These are phyloP conservation scores for Entomobrya proxima DNA, from an alignment of 2,888 invertebrate genomes.

Conservation along the genomic window DNA sequence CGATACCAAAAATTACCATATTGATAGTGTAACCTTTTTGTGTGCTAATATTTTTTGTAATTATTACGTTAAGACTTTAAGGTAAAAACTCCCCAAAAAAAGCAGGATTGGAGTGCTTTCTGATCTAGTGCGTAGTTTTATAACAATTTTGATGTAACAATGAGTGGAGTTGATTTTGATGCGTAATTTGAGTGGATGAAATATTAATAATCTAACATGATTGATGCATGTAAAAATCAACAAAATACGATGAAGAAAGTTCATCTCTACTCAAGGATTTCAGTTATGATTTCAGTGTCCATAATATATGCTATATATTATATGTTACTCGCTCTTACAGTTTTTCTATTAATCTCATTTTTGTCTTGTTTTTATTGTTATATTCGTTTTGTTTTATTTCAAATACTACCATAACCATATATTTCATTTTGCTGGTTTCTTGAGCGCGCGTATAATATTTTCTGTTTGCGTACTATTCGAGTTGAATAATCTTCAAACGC, in stretches of 20 bases:
- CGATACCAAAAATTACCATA: constrained; percentile 75
- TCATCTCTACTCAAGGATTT: constrained; percentile 17
- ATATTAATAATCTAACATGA: constrained; percentile 27
- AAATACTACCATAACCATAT: neutral
- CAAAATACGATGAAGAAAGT: neutral
- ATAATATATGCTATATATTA: neutral
- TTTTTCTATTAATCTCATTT: constrained; percentile 53
- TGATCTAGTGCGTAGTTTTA: constrained; percentile 27
- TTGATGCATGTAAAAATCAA: constrained; percentile 11
- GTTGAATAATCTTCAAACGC: neutral
- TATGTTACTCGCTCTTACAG: constrained; percentile 20
- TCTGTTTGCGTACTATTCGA: neutral
- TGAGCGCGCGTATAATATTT: neutral
- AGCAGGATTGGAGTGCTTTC: constrained; percentile 37
- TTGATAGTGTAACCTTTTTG: constrained; percentile 72
- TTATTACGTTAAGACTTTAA: constrained; percentile 26
- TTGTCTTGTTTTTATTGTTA: constrained; percentile 42
- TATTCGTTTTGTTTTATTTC: constrained; percentile 35
- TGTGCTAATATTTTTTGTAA: constrained; percentile 70
- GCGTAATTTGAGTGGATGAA: neutral
- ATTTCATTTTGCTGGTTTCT: constrained; percentile 3
- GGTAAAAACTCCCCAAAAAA: constrained; percentile 43
- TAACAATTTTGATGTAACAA: neutral
- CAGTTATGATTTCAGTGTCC: constrained; percentile 30
- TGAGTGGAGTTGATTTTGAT: neutral